phyloP scores from a whole-genome alignment of 1,140 invertebrate species.

The Leptopilina boulardi region DNA sequence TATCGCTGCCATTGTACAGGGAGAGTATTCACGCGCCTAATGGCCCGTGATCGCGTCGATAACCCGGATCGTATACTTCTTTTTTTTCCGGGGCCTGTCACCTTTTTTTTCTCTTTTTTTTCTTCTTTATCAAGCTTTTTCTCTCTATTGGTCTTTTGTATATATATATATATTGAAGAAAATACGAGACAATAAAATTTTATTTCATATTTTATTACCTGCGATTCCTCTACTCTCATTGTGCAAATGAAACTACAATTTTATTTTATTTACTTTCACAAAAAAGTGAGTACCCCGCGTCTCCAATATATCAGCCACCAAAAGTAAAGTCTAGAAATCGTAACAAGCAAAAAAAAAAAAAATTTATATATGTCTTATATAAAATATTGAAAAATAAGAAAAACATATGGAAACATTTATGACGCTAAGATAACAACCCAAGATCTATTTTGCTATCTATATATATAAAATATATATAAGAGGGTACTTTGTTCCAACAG shows the following conservation, averaged over 20 bases:
- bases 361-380: neutral
- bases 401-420: neutral
- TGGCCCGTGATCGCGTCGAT: constrained; percentile 50
- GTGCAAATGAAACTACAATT: constrained; percentile 8
- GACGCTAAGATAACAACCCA: neutral
- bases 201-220: constrained; percentile 29
- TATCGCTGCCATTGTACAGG: constrained; percentile 7
- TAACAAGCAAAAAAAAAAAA: neutral
- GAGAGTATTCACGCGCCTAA: constrained; percentile 47
- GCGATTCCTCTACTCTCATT: constrained; percentile 10
- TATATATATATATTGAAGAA: constrained; percentile 1
- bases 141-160: constrained; percentile 20
- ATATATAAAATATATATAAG: neutral
- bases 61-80: constrained; percentile 51
- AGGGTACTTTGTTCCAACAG: neutral
- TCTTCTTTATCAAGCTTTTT: constrained; percentile 10
- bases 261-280: constrained; percentile 1
- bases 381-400: neutral
- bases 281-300: too few species aligned
- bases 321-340: neutral
- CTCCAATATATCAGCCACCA: neutral
- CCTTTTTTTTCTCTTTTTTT: neutral
- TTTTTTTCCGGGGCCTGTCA: constrained; percentile 39
- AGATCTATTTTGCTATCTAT: neutral
- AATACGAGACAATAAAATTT: constrained; percentile 28